Evolutionary conservation across 2,888 invertebrate species (phyloP).

Genomic region (Liodrosophila aerea): DNA sequence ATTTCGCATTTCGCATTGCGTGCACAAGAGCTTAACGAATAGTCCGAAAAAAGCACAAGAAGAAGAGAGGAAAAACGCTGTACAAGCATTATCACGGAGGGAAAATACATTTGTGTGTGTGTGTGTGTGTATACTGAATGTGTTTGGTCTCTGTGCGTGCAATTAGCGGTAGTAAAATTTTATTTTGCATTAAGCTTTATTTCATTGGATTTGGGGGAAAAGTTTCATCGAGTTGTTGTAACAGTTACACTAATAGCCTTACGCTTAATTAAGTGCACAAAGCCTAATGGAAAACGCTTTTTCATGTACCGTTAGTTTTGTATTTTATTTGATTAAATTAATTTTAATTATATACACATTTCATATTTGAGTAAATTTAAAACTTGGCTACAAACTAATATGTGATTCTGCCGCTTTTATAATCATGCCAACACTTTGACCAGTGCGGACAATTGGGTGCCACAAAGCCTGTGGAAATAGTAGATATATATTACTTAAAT

Average conservation of each 20-base stretch:
- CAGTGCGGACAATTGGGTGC: slow-evolving; percentile 40
- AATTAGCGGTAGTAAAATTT: slow-evolving; percentile 51
- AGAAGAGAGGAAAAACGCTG: slow-evolving; percentile 8
- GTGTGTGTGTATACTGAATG: slow-evolving; percentile 7
- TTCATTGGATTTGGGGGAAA: slow-evolving; percentile 27
- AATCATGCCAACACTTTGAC: slow-evolving; percentile 44
- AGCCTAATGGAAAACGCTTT: slow-evolving; percentile 52
- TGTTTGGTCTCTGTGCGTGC: slow-evolving; percentile 34
- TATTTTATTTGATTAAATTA: slow-evolving; percentile 14
- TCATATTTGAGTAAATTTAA: too few relatives aligned
- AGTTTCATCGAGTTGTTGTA: slow-evolving; percentile 16
- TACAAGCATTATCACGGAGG: slow-evolving; percentile 2
- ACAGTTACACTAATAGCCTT: slow-evolving; percentile 37
- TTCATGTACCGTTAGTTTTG: slow-evolving; percentile 8
- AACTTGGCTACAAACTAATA: too few relatives aligned
- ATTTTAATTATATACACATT: too few relatives aligned
- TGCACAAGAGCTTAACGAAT: slow-evolving; percentile 9
- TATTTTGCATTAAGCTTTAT: slow-evolving; percentile 55
- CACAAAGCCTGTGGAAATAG: slow-evolving; percentile 19
- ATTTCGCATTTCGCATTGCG: slow-evolving; percentile 29
- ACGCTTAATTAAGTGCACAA: slow-evolving; percentile 43
- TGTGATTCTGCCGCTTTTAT: slow-evolving; percentile 22
- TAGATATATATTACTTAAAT: not conserved
- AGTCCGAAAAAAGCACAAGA: not conserved
- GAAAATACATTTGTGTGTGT: slow-evolving; percentile 11